phyloP scores from a whole-genome alignment of 2,888 invertebrate species.

The Hydrotaea diabolus region DNA sequence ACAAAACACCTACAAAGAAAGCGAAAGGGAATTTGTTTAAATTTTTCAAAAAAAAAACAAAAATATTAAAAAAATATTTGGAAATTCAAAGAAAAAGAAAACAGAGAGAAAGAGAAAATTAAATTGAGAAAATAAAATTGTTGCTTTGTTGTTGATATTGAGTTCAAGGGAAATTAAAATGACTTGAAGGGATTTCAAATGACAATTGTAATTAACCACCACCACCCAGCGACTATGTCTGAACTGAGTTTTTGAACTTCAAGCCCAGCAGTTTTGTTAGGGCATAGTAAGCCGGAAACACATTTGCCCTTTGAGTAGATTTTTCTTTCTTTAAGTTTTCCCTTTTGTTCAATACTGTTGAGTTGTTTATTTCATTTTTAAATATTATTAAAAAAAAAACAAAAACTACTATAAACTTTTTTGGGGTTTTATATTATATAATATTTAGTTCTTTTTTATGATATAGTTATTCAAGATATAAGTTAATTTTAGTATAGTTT shows the following conservation, averaged over 20 bases:
- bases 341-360: constrained; percentile 56
- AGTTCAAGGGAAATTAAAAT: constrained; percentile 38
- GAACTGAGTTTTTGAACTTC: no score
- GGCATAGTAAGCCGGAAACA: no score
- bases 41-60: constrained; percentile 24
- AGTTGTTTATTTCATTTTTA: constrained; percentile 53
- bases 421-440: constrained; percentile 52
- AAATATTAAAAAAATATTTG: constrained; percentile 6
- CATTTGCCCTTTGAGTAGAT: background rate
- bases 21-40: constrained; percentile 2
- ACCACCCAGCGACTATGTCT: no score
- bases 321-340: constrained; percentile 55
- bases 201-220: background rate
- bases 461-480: constrained; percentile 55
- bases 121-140: constrained; percentile 27
- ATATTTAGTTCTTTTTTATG: constrained; percentile 49
- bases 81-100: background rate
- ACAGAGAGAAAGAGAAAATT: constrained; percentile 29
- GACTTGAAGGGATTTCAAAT: background rate
- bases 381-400: constrained; percentile 58
- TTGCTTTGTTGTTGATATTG: constrained; percentile 66
- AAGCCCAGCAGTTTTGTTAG: background rate
- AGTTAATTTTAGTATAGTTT: constrained; percentile 55
- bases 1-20: constrained; percentile 8
- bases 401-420: constrained; percentile 40